phyloP scores from a whole-genome alignment of 1,140 invertebrate species.

The Lamellibrachia luymesi region DNA sequence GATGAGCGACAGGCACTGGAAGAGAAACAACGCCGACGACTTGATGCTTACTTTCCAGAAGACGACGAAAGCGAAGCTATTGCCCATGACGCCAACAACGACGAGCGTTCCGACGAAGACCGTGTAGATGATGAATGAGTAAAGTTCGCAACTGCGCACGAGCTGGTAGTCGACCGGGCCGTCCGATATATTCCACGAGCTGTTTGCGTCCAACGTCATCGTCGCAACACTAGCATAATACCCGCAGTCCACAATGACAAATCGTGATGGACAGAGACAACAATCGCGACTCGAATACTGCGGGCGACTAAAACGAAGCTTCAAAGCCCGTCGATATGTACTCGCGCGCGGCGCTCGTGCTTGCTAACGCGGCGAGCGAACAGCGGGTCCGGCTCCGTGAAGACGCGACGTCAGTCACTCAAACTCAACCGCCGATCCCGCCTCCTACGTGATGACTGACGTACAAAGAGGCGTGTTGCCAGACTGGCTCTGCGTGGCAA shows the following conservation, averaged over 20 bases:
- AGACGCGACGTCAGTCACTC: background rate
- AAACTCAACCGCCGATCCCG: background rate
- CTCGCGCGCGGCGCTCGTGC: no score
- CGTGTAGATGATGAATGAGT: constrained; percentile 25
- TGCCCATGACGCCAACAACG: constrained; percentile 26
- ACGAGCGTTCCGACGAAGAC: constrained; percentile 20
- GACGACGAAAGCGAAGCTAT: constrained; percentile 20
- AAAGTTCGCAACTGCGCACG: constrained; percentile 15
- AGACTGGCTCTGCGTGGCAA: background rate
- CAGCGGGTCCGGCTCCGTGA: no score
- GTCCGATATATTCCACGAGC: background rate
- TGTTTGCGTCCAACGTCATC: background rate
- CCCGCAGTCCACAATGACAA: background rate
- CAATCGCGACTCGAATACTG: background rate
- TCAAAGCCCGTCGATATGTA: background rate
- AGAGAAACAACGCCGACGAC: constrained; percentile 27
- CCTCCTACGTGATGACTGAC: background rate
- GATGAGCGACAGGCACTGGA: constrained; percentile 27
- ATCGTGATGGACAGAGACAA: background rate
- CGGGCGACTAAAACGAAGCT: background rate
- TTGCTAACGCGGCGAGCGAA: background rate
- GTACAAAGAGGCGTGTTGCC: background rate
- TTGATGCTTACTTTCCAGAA: constrained; percentile 24
- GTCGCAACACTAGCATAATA: background rate
- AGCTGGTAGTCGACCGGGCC: background rate